Conservation (phyloP, 1,140 invertebrate species). For the Drosophila sulfurigaster region DNA sequence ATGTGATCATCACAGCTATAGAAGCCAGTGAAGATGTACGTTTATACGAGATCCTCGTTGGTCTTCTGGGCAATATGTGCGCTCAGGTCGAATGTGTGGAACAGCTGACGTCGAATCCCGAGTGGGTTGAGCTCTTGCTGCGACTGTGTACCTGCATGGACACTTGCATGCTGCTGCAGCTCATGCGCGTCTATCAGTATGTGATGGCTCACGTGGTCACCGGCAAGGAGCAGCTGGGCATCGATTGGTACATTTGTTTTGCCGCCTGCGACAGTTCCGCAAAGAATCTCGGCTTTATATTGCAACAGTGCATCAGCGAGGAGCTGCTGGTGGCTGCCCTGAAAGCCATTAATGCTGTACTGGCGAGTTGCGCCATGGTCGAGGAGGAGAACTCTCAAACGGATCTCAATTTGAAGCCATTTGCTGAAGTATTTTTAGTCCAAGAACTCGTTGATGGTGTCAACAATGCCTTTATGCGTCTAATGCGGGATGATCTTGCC, state of each 20-base stretch:
- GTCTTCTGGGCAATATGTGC: conserved; percentile 91
- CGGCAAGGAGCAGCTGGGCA: conserved; percentile 68
- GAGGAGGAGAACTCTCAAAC: conserved; percentile 68
- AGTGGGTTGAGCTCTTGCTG: conserved; percentile 86
- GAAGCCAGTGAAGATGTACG: conserved; percentile 86
- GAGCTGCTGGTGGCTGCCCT: conserved; percentile 86
- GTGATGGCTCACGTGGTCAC: conserved; percentile 84
- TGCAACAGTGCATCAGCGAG: conserved; percentile 89
- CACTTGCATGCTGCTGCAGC: conserved; percentile 88
- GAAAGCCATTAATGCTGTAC: conserved; percentile 86
- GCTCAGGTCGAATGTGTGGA: conserved; percentile 62
- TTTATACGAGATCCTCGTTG: conserved; percentile 90
- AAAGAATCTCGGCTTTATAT: conserved; percentile 87
- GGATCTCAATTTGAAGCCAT: conserved; percentile 61
- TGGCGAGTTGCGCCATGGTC: conserved; percentile 82
- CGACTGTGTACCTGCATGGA: conserved; percentile 87
- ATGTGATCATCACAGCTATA: conserved; percentile 86
- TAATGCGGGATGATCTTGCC: conserved; percentile 68
- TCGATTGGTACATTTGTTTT: conserved; percentile 77
- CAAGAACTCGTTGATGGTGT: conserved; percentile 68
- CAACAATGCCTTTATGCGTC: conserved; percentile 75
- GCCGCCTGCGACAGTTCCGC: conserved; percentile 85
- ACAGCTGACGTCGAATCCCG: conserved; percentile 85
- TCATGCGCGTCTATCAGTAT: conserved; percentile 88
- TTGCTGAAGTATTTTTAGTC: conserved; percentile 74